Evolutionary conservation across 2,888 invertebrate genomes (phyloP).

Genomic region (Hydrotaea diabolus): DNA sequence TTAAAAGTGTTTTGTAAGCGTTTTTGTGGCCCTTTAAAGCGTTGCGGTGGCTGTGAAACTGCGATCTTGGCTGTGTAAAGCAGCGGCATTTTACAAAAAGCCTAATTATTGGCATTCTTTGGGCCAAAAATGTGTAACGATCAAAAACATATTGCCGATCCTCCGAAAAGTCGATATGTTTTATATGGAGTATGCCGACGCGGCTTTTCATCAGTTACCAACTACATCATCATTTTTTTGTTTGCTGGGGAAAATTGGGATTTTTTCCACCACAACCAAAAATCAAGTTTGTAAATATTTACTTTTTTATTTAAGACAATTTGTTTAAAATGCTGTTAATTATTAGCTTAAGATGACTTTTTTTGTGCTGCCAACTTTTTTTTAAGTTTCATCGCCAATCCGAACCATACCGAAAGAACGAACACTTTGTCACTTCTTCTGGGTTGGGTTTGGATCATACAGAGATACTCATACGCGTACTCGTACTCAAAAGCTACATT

Average conservation of each 20-base stretch:
- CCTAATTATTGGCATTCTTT: constrained; percentile 59
- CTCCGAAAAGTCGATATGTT: constrained; percentile 52
- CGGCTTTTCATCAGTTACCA: constrained; percentile 39
- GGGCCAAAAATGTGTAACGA: constrained; percentile 45
- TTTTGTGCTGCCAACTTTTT: constrained; percentile 8
- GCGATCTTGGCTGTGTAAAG: constrained; percentile 44
- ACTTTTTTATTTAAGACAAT: constrained; percentile 45
- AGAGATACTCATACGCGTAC: not conserved
- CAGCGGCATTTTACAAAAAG: constrained; percentile 59
- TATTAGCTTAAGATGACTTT: constrained; percentile 41
- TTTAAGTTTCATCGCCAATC: not conserved
- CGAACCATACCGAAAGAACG: too few relatives aligned
- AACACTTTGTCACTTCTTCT: constrained; percentile 12
- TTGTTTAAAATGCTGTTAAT: constrained; percentile 58
- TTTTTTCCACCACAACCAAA: constrained; percentile 44
- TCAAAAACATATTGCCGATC: constrained; percentile 66
- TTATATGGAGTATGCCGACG: constrained; percentile 53
- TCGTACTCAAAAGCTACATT: too few relatives aligned
- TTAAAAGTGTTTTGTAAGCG: constrained; percentile 50
- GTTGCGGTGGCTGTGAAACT: not conserved
- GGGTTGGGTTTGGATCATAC: not conserved
- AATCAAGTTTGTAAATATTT: constrained; percentile 66
- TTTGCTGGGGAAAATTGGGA: constrained; percentile 45
- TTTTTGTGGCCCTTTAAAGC: constrained; percentile 56
- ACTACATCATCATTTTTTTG: not conserved